phyloP scores from a whole-genome alignment of 2,113 vertebrate genomes.

The Lanius ludovicianus region DNA sequence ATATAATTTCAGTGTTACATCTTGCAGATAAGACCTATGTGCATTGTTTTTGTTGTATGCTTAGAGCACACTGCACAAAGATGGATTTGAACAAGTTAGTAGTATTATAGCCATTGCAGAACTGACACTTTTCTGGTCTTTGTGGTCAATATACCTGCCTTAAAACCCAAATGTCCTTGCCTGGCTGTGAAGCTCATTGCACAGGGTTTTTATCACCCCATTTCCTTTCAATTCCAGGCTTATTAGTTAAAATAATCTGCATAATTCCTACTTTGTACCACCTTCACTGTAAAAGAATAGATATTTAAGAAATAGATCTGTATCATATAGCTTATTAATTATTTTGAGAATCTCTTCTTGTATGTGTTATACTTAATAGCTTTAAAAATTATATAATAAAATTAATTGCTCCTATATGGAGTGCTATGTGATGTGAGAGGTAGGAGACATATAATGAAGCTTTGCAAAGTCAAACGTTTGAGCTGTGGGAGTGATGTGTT shows the following conservation, averaged over 20 bases:
- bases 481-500: neutral
- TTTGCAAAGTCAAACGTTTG: neutral
- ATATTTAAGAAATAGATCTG: neutral
- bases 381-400: neutral
- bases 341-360: neutral
- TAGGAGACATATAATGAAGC: neutral
- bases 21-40: neutral
- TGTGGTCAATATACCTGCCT: neutral
- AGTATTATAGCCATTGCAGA: neutral
- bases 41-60: neutral
- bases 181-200: neutral
- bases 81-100: neutral
- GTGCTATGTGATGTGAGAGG: neutral
- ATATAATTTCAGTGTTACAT: neutral
- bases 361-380: neutral
- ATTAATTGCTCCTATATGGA: neutral
- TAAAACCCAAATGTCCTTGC: neutral
- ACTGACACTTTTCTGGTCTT: neutral
- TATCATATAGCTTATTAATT: neutral
- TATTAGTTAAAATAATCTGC: slow-evolving; percentile 4
- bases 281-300: neutral
- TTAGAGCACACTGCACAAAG: neutral
- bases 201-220: neutral
- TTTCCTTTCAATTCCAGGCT: slow-evolving; percentile 9
- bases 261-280: neutral